A percentile compares a stretch with the other conserved stretches of the same genome.
Evolutionary conservation across 1,140 invertebrate species (phyloP).

Genomic region (Conopomorpha cramerella): DNA sequence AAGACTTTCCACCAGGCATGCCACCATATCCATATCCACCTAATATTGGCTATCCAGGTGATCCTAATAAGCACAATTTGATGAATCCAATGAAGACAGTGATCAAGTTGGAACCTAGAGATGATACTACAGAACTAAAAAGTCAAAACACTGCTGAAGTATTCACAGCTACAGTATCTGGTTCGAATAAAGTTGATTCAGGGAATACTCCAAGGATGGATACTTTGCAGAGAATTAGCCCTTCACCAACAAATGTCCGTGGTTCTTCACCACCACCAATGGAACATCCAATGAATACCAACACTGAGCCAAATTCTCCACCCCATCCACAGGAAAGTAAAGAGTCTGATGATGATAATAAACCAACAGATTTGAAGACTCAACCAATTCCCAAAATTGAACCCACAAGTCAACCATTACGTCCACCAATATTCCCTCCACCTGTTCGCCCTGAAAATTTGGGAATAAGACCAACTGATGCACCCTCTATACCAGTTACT

Average conservation of each 20-base stretch:
- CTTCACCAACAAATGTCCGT: conserved; percentile 41
- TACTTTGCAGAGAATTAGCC: conserved; percentile 41
- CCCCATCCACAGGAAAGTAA: conserved; percentile 45
- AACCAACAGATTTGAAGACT: conserved; percentile 48
- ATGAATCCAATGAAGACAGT: conserved; percentile 54
- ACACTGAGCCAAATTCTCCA: conserved; percentile 44
- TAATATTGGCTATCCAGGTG: conserved; percentile 36
- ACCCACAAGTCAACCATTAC: conserved; percentile 33
- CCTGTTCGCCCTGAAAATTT: conserved; percentile 46
- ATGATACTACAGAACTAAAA: conserved; percentile 62
- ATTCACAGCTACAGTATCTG: conserved; percentile 50
- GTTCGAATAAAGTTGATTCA: conserved; percentile 42
- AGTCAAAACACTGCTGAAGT: conserved; percentile 49
- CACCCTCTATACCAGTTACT: conserved; percentile 24
- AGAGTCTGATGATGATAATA: conserved; percentile 41
- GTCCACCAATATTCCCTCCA: conserved; percentile 48
- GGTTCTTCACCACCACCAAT: conserved; percentile 37
- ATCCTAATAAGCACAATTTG: conserved; percentile 44
- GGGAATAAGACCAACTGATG: conserved; percentile 32
- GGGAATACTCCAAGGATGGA: conserved; percentile 39
- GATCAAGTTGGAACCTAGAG: conserved; percentile 64
- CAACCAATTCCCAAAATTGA: conserved; percentile 40
- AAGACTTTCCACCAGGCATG: conserved; percentile 37
- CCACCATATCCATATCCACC: conserved; percentile 40
- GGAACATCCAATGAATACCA: conserved; percentile 45